Evolutionary conservation across 2,888 invertebrate species (phyloP).

Genomic region (Scaeva pyrastri): DNA sequence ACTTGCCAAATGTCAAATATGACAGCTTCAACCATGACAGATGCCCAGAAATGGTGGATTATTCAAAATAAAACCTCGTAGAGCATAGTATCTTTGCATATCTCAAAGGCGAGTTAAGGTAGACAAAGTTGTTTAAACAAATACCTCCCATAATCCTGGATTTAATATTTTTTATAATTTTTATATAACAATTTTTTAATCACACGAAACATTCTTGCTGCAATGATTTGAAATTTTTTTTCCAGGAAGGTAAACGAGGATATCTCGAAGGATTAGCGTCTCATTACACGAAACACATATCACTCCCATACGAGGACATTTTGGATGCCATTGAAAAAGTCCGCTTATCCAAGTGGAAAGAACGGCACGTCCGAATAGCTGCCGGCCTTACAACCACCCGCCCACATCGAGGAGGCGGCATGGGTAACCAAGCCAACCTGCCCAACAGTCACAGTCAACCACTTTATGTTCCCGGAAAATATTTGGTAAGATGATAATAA

Average conservation of each 20-base stretch:
- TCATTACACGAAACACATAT: constrained; percentile 93
- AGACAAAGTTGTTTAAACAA: too few species aligned
- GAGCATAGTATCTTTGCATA: too few species aligned
- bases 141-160: too few species aligned
- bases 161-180: too few species aligned
- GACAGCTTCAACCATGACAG: too few species aligned
- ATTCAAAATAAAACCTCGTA: too few species aligned
- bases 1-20: too few species aligned
- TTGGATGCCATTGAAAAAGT: constrained; percentile 93
- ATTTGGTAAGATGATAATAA: constrained; percentile 89
- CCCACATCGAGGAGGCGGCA: constrained; percentile 80
- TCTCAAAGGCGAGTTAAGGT: too few species aligned
- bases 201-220: constrained; percentile 61
- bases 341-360: constrained; percentile 86
- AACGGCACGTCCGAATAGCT: constrained; percentile 84
- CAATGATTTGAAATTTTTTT: constrained; percentile 63
- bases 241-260: constrained; percentile 93
- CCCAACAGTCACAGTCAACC: constrained; percentile 93
- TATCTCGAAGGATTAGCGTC: constrained; percentile 94
- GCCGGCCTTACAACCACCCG: constrained; percentile 82
- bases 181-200: constrained; percentile 41
- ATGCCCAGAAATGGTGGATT: too few species aligned
- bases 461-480: constrained; percentile 95
- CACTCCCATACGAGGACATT: constrained; percentile 94
- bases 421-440: constrained; percentile 85